Percentiles rank a stretch among this genome's conserved stretches.
Evolutionary conservation across 2,113 vertebrate genomes (phyloP).

Genomic region (Dissostichus mawsoni): DNA sequence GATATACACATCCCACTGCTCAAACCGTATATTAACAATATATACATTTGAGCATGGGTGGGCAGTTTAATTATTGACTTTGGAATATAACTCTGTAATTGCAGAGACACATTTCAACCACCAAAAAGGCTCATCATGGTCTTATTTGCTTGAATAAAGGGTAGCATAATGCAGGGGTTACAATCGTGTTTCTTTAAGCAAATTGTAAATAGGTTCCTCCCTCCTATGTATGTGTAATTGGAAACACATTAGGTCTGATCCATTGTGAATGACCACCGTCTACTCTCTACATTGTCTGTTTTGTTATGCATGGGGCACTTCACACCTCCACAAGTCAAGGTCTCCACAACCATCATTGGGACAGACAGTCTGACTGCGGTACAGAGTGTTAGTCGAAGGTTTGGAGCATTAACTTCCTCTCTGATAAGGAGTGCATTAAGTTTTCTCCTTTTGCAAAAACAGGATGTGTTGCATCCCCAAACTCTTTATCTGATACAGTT

Average conservation of each 20-base stretch:
- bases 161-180: constrained; percentile 23
- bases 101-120: not conserved
- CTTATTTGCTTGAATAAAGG: constrained; percentile 40
- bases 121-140: constrained; percentile 11
- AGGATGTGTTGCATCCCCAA: constrained; percentile 14
- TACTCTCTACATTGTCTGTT: constrained; percentile 48
- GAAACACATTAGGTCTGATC: constrained; percentile 61
- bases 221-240: constrained; percentile 44
- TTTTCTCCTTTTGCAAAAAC: not conserved
- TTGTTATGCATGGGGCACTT: constrained; percentile 78
- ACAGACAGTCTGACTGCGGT: constrained; percentile 58
- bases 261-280: constrained; percentile 61
- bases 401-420: not conserved
- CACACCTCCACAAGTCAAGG: constrained; percentile 68
- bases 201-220: constrained; percentile 40
- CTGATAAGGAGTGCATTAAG: not conserved
- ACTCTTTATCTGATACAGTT: constrained; percentile 22
- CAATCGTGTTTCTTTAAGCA: constrained; percentile 26
- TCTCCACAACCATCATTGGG: constrained; percentile 48
- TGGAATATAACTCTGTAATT: constrained; percentile 2
- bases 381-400: constrained; percentile 3
- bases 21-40: not conserved
- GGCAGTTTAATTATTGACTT: constrained; percentile 35
- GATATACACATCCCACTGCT: not conserved
- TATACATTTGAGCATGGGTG: constrained; percentile 30